phyloP scores from a whole-genome alignment of 2,113 vertebrate genomes.

The Rhabdomys dilectus region DNA sequence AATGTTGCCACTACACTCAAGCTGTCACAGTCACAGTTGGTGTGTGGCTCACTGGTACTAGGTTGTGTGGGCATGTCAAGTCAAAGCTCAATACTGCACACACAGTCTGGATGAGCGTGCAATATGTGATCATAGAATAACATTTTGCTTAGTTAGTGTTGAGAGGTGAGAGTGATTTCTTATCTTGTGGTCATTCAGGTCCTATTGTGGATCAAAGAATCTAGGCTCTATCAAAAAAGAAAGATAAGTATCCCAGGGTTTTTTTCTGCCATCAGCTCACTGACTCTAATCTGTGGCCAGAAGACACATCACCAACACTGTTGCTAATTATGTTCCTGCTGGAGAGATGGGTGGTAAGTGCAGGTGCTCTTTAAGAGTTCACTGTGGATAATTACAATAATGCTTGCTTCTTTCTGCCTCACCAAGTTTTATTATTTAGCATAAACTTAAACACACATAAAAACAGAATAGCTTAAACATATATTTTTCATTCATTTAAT shows the following conservation, averaged over 20 bases:
- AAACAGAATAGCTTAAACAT: too few relatives aligned
- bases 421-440: not conserved
- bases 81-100: not conserved
- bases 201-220: not conserved
- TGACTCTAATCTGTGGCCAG: not conserved
- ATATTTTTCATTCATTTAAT: too few relatives aligned
- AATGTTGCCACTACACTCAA: not conserved
- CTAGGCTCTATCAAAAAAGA: not conserved
- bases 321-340: not conserved
- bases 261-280: not conserved
- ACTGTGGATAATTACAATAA: not conserved
- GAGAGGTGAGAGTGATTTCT: too few relatives aligned
- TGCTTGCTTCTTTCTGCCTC: slow-evolving; percentile 52
- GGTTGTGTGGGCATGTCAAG: not conserved
- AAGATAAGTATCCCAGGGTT: not conserved
- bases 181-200: not conserved
- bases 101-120: not conserved
- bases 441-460: not conserved
- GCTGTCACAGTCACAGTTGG: not conserved
- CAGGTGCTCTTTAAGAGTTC: not conserved
- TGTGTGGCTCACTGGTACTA: not conserved
- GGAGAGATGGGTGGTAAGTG: not conserved
- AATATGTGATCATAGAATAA: too few relatives aligned
- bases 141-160: too few relatives aligned
- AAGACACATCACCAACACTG: not conserved